Percentiles rank a stretch among this genome's conserved stretches.
Conservation (phyloP, 2,797 vertebrate genomes). For the Rousettus madagascariensis region DNA sequence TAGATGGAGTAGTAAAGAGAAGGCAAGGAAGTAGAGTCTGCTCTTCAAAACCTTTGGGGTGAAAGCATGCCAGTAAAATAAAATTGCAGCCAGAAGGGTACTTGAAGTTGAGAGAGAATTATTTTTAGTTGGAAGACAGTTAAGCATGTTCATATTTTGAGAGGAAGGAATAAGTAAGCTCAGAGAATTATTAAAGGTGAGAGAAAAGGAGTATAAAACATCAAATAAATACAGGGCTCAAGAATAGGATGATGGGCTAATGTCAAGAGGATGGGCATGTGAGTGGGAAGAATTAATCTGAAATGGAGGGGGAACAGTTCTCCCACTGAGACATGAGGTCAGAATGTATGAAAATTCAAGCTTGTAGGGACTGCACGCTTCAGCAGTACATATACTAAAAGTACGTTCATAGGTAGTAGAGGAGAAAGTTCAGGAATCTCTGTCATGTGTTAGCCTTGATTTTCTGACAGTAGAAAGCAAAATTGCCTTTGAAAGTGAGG, state of each 20-base stretch:
- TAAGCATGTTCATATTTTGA: conserved; percentile 13
- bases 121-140: conserved; percentile 6
- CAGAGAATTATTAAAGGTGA: neutral
- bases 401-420: neutral
- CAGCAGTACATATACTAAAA: too few species aligned
- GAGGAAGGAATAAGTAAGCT: neutral
- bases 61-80: neutral
- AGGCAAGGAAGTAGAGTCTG: neutral
- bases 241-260: neutral
- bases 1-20: neutral
- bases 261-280: neutral
- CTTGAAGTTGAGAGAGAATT: neutral
- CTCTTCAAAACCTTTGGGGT: neutral
- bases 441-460: neutral
- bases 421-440: neutral
- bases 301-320: neutral
- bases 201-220: neutral
- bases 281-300: neutral
- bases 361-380: too few species aligned
- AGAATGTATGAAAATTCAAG: neutral
- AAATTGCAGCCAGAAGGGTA: neutral
- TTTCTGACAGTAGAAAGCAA: neutral
- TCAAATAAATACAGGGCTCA: neutral
- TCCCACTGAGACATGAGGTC: neutral
- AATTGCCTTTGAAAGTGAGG: neutral